Percentiles rank a stretch among this genome's conserved stretches.
Evolutionary conservation across 2,113 vertebrate species (phyloP).

Genomic region (Polypterus bichir): DNA sequence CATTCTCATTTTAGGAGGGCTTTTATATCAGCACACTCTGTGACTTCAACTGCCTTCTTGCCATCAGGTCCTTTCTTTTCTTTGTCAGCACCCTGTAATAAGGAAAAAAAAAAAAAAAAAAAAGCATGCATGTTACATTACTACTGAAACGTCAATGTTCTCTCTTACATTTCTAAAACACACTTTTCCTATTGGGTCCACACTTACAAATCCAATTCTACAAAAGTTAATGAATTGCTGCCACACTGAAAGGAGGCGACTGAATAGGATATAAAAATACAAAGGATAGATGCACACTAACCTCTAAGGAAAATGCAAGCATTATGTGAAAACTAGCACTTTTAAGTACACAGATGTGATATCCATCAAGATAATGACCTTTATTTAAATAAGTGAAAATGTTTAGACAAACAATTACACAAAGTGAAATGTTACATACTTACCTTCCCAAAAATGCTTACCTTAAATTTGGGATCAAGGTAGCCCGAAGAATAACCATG

Average conservation of each 20-base stretch:
- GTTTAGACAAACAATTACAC: no score
- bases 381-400: no score
- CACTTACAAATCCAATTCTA: background rate
- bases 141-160: background rate
- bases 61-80: slow-evolving; percentile 69
- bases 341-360: no score
- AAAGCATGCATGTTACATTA: background rate
- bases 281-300: background rate
- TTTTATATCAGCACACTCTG: slow-evolving; percentile 73
- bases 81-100: slow-evolving; percentile 83
- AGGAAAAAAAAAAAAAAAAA: slow-evolving; percentile 18
- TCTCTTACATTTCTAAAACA: background rate
- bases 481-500: no score
- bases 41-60: slow-evolving; percentile 65
- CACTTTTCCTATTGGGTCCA: background rate
- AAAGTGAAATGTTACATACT: no score
- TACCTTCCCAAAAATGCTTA: no score
- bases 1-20: slow-evolving; percentile 74
- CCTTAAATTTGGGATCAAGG: no score
- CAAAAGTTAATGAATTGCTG: background rate
- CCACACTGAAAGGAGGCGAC: background rate
- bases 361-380: no score
- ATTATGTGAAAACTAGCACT: no score
- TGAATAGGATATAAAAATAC: background rate
- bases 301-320: no score